Conservation (phyloP, 2,888 invertebrate genomes). For the Troglohyphantes excavatus region DNA sequence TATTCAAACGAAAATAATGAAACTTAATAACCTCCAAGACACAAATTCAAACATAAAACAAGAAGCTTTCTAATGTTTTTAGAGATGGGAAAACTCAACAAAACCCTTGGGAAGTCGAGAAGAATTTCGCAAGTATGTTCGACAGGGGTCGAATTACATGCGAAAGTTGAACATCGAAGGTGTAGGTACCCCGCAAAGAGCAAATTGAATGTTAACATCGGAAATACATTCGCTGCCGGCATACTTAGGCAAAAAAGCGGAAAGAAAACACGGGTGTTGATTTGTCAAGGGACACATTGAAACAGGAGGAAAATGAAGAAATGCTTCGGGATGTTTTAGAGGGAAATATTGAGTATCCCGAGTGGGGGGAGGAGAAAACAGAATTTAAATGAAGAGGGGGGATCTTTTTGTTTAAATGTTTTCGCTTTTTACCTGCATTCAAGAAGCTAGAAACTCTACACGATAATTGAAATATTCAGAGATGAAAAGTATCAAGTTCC, state of each 20-base stretch:
- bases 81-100: neutral
- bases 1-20: too few species aligned
- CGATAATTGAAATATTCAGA: slow-evolving; percentile 67
- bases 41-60: too few species aligned
- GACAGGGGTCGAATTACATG: neutral
- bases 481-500: neutral
- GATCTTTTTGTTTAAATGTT: neutral
- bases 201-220: slow-evolving; percentile 16
- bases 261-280: slow-evolving; percentile 2
- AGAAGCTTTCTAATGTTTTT: neutral
- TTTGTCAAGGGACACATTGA: slow-evolving; percentile 37
- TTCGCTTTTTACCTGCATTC: slow-evolving; percentile 1
- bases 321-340: neutral
- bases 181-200: neutral
- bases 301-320: neutral
- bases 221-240: neutral
- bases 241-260: neutral
- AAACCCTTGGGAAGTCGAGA: neutral
- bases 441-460: slow-evolving; percentile 40
- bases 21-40: too few species aligned
- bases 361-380: neutral
- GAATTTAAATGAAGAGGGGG: slow-evolving; percentile 9
- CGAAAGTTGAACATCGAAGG: neutral
- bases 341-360: neutral
- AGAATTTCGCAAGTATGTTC: neutral